Evolutionary conservation across 2,888 invertebrate species (phyloP).

Genomic region (Oscheius sp.): DNA sequence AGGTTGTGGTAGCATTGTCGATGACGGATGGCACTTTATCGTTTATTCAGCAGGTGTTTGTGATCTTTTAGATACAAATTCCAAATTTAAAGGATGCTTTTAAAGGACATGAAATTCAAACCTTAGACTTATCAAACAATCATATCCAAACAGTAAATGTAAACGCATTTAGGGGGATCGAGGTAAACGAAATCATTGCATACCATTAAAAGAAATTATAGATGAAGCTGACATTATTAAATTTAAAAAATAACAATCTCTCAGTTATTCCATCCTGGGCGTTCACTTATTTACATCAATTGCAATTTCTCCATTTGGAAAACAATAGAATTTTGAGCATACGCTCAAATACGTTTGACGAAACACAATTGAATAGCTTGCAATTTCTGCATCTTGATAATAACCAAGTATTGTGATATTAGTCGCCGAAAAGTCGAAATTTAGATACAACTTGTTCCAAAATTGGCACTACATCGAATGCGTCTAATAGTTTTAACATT

Average conservation of each 20-base stretch:
- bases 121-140: slow-evolving; percentile 68
- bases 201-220: slow-evolving; percentile 19
- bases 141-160: slow-evolving; percentile 71
- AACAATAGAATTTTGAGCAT: slow-evolving; percentile 67
- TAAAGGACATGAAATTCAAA: slow-evolving; percentile 65
- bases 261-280: slow-evolving; percentile 67
- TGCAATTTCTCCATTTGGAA: slow-evolving; percentile 69
- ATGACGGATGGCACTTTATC: slow-evolving; percentile 60
- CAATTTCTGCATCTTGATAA: slow-evolving; percentile 70
- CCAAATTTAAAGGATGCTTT: slow-evolving; percentile 64
- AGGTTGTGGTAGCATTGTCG: slow-evolving; percentile 56
- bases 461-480: slow-evolving; percentile 54
- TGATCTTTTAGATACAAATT: not conserved
- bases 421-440: no score
- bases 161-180: slow-evolving; percentile 72
- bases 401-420: slow-evolving; percentile 69
- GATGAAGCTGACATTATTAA: slow-evolving; percentile 62
- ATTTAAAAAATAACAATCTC: slow-evolving; percentile 65
- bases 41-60: slow-evolving; percentile 46
- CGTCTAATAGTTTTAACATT: slow-evolving; percentile 78
- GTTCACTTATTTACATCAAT: slow-evolving; percentile 66
- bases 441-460: slow-evolving; percentile 57
- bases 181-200: slow-evolving; percentile 46
- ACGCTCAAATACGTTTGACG: slow-evolving; percentile 62
- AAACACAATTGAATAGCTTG: slow-evolving; percentile 68